Evolutionary conservation across 2,888 invertebrate genomes (phyloP), one percentile per base, ranked within the genome.

Genomic region (Microplitis manilae): DNA sequence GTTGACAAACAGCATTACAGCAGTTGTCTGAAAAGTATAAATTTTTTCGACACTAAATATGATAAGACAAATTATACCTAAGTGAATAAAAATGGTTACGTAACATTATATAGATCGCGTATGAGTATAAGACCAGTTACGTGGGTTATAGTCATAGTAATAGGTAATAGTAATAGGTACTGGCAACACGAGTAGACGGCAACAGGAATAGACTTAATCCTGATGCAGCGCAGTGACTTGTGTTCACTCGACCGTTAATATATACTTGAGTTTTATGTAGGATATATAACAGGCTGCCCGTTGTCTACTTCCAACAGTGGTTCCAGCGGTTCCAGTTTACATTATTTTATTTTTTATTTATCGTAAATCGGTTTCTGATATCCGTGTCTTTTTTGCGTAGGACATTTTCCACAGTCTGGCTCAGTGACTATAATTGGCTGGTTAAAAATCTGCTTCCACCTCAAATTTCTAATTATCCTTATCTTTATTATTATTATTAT

Each of bases 41-140:
- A 50, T 8, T 50, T 50, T 50, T 13, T 13, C 41, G 38, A 17
- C 69, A 20, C 62, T 70, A 50, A 13, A 50, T 72, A 38, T 72
- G 17, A 40, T 68, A 20, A 6, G 13, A 68, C 59, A 40, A 73
- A 73, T 5, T 73, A 70, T 73, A 59, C 64, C 20, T 20, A 1
- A 20, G 72, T 81, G 60, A 70, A 77, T 67, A 41, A 17, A n/a
- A 75, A 75, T 79, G 62, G 78, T 86, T 86, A 85, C 84, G 85
- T 84, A 86, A 86, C 79, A 20, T 20, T 20, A 81, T 81, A 78
- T 81, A 81, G 81, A 79, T 76, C 75, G 81, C 78, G 81, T 80
- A 82, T 82, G 80, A 82, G 84, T 85, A 20, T 20, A 20, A 13
- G 50, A 50, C 7, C 8, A 50, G 50, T 50, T 86, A 86, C 85